Evolutionary conservation across 2,113 vertebrate genomes (phyloP).

Genomic region (Cryptotis parvus): DNA sequence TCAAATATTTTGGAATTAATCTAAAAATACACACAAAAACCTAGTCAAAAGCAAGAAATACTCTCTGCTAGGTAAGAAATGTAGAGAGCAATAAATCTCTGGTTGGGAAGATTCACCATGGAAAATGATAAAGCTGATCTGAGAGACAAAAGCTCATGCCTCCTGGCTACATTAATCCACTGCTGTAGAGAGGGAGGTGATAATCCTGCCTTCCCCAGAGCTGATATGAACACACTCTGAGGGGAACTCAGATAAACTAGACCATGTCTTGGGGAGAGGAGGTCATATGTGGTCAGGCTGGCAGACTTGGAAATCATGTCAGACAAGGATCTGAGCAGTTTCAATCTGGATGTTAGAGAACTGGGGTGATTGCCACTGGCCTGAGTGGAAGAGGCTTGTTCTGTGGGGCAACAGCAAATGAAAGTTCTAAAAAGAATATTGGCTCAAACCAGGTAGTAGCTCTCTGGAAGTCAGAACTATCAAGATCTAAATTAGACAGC

Average conservation of each 20-base stretch:
- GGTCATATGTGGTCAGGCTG: not conserved
- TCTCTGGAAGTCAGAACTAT: constrained; percentile 36
- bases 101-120: not conserved
- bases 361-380: not conserved
- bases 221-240: not conserved
- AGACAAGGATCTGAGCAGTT: not conserved
- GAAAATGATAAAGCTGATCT: not conserved
- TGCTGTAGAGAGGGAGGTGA: not conserved
- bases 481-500: constrained; percentile 17
- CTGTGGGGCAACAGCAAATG: not conserved
- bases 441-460: not conserved
- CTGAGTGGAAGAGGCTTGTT: not conserved
- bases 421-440: not conserved
- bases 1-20: constrained; percentile 8
- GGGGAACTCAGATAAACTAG: constrained; percentile 16
- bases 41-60: constrained; percentile 43
- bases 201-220: not conserved
- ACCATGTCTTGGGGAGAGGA: not conserved
- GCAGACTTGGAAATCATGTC: not conserved
- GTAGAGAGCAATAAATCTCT: not conserved
- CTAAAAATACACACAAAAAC: constrained; percentile 2
- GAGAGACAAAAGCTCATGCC: not conserved
- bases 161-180: not conserved
- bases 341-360: not conserved
- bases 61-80: not conserved